Conservation (phyloP, 2,888 invertebrate species). For the Eupsilia transversa region DNA sequence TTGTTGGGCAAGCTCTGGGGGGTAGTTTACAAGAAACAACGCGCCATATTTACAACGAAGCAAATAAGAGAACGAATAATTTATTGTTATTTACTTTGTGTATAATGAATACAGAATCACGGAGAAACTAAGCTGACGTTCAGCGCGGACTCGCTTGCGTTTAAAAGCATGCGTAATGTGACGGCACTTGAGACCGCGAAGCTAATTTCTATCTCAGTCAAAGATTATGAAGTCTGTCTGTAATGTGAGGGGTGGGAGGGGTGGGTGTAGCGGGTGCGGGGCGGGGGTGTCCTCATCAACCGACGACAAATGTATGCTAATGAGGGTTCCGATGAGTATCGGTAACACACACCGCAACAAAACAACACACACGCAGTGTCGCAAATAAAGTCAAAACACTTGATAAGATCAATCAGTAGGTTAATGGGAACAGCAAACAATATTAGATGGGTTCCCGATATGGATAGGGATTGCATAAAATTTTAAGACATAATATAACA, state of each 20-base stretch:
- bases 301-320: slow-evolving; percentile 59
- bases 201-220: slow-evolving; percentile 43
- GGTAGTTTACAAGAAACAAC: slow-evolving; percentile 10
- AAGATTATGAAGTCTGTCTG: slow-evolving; percentile 43
- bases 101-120: slow-evolving; percentile 21
- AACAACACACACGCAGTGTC: slow-evolving; percentile 9
- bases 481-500: too few species aligned
- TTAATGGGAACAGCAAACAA: neutral
- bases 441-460: too few species aligned
- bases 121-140: neutral
- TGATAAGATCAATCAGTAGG: neutral
- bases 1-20: slow-evolving; percentile 4
- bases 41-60: slow-evolving; percentile 13
- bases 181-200: neutral
- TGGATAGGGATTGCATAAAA: too few species aligned
- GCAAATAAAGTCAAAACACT: neutral
- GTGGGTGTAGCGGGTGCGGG: neutral
- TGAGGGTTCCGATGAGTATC: slow-evolving; percentile 48
- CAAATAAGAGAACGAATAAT: slow-evolving; percentile 12
- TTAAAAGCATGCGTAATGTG: neutral
- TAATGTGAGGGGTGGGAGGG: neutral
- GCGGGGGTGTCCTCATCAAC: slow-evolving; percentile 46
- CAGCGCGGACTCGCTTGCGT: too few species aligned
- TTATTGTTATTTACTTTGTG: slow-evolving; percentile 20
- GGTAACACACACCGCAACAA: slow-evolving; percentile 32